phyloP scores from a whole-genome alignment of 2,113 vertebrate genomes.

The Calonectris borealis region DNA sequence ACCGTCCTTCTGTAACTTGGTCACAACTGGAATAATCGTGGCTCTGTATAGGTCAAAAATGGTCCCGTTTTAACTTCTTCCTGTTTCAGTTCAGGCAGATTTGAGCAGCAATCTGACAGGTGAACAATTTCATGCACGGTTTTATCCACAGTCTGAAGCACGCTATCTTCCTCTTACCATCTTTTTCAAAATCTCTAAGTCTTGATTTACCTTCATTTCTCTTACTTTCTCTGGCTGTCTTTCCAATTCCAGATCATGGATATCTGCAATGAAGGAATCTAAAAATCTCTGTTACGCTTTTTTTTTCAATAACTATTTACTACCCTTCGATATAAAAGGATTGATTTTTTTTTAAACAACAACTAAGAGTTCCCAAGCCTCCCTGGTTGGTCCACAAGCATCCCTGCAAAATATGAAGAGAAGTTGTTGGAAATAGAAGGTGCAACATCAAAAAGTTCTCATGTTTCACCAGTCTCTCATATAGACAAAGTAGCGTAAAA shows the following conservation, averaged over 20 bases:
- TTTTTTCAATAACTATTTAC: background rate
- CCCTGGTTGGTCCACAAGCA: background rate
- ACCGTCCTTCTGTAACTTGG: background rate
- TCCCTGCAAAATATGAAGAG: background rate
- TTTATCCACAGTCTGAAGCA: background rate
- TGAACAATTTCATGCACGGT: background rate
- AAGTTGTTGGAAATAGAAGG: background rate
- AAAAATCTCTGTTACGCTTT: background rate
- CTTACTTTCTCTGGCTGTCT: background rate
- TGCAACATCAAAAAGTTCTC: background rate
- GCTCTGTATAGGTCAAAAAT: background rate
- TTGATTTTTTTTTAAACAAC: background rate
- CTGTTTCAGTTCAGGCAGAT: background rate
- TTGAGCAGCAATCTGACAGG: background rate
- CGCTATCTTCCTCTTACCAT: background rate
- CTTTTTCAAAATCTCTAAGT: background rate
- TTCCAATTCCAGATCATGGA: background rate
- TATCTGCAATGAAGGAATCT: background rate
- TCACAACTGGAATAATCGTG: background rate
- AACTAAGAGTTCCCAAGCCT: background rate
- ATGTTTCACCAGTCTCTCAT: background rate
- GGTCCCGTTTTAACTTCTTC: rapidly evolving
- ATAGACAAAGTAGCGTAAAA: background rate
- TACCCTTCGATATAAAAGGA: background rate
- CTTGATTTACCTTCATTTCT: background rate